These are phyloP conservation scores for Dysidea cf. avara DNA, from an alignment of 37 sponge, comb jelly and placozoan species.

Conservation along the genomic window DNA sequence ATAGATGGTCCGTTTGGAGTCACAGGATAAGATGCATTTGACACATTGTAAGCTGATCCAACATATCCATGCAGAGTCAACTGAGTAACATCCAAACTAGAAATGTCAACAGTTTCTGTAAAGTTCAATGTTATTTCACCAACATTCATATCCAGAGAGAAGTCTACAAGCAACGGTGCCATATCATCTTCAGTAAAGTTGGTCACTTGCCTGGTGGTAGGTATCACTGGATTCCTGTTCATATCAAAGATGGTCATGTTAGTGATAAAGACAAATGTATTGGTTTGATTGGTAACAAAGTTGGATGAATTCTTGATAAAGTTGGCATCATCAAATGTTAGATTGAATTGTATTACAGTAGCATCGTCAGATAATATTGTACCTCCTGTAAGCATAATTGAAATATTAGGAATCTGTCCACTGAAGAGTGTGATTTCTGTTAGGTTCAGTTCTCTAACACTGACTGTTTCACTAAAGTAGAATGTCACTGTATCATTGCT, in stretches of 20 bases:
- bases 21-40: slow-evolving; percentile 27
- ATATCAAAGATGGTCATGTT: slow-evolving; percentile 68
- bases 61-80: slow-evolving; percentile 51
- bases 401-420: slow-evolving; percentile 7
- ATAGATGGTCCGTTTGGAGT: slow-evolving; percentile 69
- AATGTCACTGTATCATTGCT: slow-evolving; percentile 60
- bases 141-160: slow-evolving; percentile 72
- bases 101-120: slow-evolving; percentile 79
- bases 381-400: slow-evolving; percentile 53
- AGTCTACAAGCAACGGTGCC: slow-evolving; percentile 45
- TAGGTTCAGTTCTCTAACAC: slow-evolving; percentile 53
- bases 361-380: slow-evolving; percentile 28
- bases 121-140: slow-evolving; percentile 65
- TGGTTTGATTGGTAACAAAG: slow-evolving; percentile 45
- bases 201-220: slow-evolving; percentile 4
- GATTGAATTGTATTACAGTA: slow-evolving; percentile 40
- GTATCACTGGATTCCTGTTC: slow-evolving; percentile 61
- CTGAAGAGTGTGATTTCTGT: slow-evolving; percentile 61
- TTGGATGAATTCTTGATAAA: slow-evolving; percentile 65
- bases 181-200: slow-evolving; percentile 40
- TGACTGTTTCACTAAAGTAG: slow-evolving; percentile 84
- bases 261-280: slow-evolving; percentile 63
- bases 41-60: slow-evolving; percentile 32
- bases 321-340: slow-evolving; percentile 77
- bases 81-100: slow-evolving; percentile 58